phyloP scores from a whole-genome alignment of 1,140 invertebrate species.

The Zaprionus camerounensis region DNA sequence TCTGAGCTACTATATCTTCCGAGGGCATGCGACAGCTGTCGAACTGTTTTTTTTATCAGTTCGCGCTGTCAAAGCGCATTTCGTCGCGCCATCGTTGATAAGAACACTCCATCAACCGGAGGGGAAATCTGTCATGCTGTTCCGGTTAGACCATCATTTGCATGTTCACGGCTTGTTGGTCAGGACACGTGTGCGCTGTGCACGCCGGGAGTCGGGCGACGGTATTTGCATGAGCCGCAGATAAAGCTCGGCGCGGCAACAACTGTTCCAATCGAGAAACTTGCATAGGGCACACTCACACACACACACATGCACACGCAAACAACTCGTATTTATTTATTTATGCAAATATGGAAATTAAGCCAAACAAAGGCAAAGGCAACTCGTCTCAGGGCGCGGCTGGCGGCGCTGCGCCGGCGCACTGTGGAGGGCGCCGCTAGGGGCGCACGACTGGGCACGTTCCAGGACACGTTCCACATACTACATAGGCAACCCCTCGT shows the following conservation, averaged over 20 bases:
- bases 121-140: conserved; percentile 12
- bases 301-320: not conserved
- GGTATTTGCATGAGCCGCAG: conserved; percentile 59
- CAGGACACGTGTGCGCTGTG: conserved; percentile 58
- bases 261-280: conserved; percentile 32
- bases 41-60: conserved; percentile 13
- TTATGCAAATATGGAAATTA: conserved; percentile 63
- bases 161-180: conserved; percentile 72
- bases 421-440: conserved; percentile 11
- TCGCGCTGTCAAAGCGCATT: conserved; percentile 1
- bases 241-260: conserved; percentile 55
- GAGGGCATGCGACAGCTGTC: conserved; percentile 16
- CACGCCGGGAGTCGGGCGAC: not conserved
- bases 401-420: conserved; percentile 61
- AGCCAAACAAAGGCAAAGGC: conserved; percentile 17
- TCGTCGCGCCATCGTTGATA: conserved; percentile 15
- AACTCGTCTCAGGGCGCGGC: not conserved
- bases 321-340: conserved; percentile 37
- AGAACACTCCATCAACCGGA: conserved; percentile 15
- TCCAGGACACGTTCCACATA: conserved; percentile 44
- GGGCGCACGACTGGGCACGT: conserved; percentile 39
- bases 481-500: conserved; percentile 47
- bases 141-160: conserved; percentile 31
- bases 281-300: not conserved
- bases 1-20: conserved; percentile 2